Evolutionary conservation across 2,888 invertebrate species (phyloP).

Genomic region (Agrotis segetum): DNA sequence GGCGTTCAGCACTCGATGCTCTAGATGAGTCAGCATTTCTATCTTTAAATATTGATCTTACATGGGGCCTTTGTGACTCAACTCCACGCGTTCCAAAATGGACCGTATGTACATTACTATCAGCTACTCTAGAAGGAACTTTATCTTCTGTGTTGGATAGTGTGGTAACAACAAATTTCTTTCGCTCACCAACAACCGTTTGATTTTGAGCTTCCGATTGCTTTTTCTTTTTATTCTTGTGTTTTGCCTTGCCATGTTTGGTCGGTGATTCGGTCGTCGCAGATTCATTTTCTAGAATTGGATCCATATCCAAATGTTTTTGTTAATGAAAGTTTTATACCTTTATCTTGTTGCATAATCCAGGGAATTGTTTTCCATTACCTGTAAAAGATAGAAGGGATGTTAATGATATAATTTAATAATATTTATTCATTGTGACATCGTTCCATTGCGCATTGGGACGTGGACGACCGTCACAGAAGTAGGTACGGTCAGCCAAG

Average conservation of each 20-base stretch:
- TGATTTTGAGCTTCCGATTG: slow-evolving; percentile 79
- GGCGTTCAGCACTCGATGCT: slow-evolving; percentile 85
- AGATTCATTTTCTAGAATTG: slow-evolving; percentile 89
- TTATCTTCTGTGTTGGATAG: slow-evolving; percentile 81
- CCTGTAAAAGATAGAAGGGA: slow-evolving; percentile 78
- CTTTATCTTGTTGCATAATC: slow-evolving; percentile 82
- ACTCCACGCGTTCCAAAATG: slow-evolving; percentile 88
- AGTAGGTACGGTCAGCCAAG: too few relatives aligned
- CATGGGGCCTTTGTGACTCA: slow-evolving; percentile 87
- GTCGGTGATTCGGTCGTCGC: slow-evolving; percentile 82
- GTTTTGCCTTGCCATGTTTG: slow-evolving; percentile 85
- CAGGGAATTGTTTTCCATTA: slow-evolving; percentile 71
- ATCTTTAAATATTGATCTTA: slow-evolving; percentile 87
- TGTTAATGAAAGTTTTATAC: slow-evolving; percentile 71
- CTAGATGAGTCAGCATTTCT: slow-evolving; percentile 80
- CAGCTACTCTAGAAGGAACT: slow-evolving; percentile 79
- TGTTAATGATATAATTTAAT: not conserved
- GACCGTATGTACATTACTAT: slow-evolving; percentile 87
- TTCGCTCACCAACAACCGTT: slow-evolving; percentile 86
- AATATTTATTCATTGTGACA: too few relatives aligned
- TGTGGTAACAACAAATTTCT: slow-evolving; percentile 86
- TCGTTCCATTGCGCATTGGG: too few relatives aligned
- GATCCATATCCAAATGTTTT: slow-evolving; percentile 83
- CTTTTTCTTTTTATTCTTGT: slow-evolving; percentile 87
- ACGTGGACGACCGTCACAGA: too few relatives aligned